phyloP scores from a whole-genome alignment of 2,113 vertebrate species.

The Zosterops pallidus region DNA sequence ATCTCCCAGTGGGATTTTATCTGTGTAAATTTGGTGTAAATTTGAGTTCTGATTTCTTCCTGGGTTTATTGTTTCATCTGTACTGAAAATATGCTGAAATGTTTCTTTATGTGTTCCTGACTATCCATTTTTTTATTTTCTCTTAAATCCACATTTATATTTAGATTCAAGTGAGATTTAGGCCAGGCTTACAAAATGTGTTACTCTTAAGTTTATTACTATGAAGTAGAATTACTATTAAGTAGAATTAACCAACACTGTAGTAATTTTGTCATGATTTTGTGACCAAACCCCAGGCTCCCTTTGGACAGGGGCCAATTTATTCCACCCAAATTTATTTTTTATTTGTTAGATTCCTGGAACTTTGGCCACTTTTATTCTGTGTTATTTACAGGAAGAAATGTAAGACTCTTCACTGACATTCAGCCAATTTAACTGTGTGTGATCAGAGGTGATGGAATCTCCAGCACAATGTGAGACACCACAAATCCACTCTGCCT shows the following conservation, averaged over 20 bases:
- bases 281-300: not conserved
- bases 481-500: not conserved
- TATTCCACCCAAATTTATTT: not conserved
- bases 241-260: not conserved
- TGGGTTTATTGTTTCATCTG: not conserved
- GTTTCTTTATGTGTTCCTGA: not conserved
- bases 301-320: not conserved
- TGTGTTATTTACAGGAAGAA: not conserved
- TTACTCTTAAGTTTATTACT: not conserved
- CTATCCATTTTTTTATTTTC: not conserved
- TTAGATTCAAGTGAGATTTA: not conserved
- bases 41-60: not conserved
- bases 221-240: too few relatives aligned
- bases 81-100: not conserved
- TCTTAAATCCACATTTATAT: not conserved
- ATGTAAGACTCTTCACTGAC: not conserved
- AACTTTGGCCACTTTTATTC: not conserved
- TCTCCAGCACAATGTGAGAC: not conserved
- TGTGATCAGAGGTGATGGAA: not conserved
- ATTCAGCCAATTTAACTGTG: not conserved
- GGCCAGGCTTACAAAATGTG: not conserved
- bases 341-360: not conserved
- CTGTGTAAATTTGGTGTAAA: not conserved
- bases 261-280: not conserved
- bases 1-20: not conserved